phyloP scores from a whole-genome alignment of 2,888 invertebrate species.

The Synergus gifuensis region DNA sequence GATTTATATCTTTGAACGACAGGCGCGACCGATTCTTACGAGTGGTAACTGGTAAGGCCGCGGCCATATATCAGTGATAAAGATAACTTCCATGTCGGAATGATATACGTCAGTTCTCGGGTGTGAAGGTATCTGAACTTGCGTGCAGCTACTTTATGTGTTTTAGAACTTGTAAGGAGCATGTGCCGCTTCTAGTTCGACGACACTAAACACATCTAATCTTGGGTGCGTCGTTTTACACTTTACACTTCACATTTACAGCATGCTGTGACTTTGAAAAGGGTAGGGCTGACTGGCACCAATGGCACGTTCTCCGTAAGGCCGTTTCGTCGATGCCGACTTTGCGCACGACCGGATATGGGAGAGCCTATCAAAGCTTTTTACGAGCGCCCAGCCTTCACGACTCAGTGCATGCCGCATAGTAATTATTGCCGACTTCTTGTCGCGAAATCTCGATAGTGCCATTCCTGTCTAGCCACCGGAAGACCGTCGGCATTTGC shows the following conservation, averaged over 20 bases:
- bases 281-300: slow-evolving; percentile 12
- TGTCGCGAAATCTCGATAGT: slow-evolving; percentile 34
- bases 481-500: slow-evolving; percentile 30
- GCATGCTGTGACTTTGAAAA: slow-evolving; percentile 34
- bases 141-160: background rate
- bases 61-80: slow-evolving; percentile 23
- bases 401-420: slow-evolving; percentile 34
- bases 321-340: slow-evolving; percentile 22
- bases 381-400: slow-evolving; percentile 34
- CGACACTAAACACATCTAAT: slow-evolving; percentile 38
- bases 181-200: slow-evolving; percentile 25
- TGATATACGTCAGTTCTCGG: background rate
- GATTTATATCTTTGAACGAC: slow-evolving; percentile 12
- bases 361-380: slow-evolving; percentile 40
- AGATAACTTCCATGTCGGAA: slow-evolving; percentile 28
- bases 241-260: slow-evolving; percentile 23
- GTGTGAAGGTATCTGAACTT: background rate
- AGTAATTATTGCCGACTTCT: slow-evolving; percentile 39
- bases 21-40: background rate
- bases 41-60: background rate
- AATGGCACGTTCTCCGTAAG: slow-evolving; percentile 38
- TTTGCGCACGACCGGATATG: slow-evolving; percentile 40
- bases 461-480: background rate
- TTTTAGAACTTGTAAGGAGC: slow-evolving; percentile 30
- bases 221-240: slow-evolving; percentile 16